Evolutionary conservation across 2,888 invertebrate genomes (phyloP).

Genomic region (Carcina quercana): DNA sequence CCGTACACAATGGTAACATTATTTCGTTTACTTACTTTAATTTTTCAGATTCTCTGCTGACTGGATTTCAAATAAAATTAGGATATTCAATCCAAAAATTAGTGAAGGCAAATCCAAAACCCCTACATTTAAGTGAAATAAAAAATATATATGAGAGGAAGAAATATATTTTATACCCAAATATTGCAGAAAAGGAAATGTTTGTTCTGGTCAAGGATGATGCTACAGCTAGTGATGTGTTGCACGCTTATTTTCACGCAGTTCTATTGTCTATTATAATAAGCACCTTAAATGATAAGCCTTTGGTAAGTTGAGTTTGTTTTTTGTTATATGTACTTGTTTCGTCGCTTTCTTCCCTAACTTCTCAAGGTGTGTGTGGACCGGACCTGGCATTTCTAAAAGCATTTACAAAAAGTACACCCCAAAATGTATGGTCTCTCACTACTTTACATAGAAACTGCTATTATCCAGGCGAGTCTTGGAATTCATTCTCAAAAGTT

Average conservation of each 20-base stretch:
- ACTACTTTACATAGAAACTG: too few relatives aligned
- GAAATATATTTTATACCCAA: conserved; percentile 72
- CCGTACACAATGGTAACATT: neutral
- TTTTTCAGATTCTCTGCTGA: conserved; percentile 71
- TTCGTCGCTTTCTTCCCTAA: too few relatives aligned
- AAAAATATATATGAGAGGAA: conserved; percentile 56
- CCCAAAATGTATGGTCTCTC: too few relatives aligned
- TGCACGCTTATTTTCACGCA: conserved; percentile 82
- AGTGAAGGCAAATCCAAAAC: conserved; percentile 22
- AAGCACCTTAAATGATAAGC: conserved; percentile 40
- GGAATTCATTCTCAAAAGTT: too few relatives aligned
- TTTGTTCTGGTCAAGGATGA: conserved; percentile 71
- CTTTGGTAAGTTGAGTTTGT: conserved; percentile 39
- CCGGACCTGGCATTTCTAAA: too few relatives aligned
- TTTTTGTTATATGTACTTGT: too few relatives aligned
- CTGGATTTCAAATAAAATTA: conserved; percentile 76
- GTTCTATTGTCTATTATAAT: conserved; percentile 59
- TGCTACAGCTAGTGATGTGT: conserved; percentile 67
- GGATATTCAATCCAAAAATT: conserved; percentile 70
- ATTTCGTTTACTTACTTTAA: neutral
- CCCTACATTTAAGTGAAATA: conserved; percentile 43
- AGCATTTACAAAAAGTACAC: too few relatives aligned
- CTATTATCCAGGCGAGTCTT: too few relatives aligned
- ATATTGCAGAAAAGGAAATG: conserved; percentile 57
- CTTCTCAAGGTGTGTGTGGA: too few relatives aligned